phyloP scores from a whole-genome alignment of 1,140 invertebrate genomes.

The Penaeus vannamei region DNA sequence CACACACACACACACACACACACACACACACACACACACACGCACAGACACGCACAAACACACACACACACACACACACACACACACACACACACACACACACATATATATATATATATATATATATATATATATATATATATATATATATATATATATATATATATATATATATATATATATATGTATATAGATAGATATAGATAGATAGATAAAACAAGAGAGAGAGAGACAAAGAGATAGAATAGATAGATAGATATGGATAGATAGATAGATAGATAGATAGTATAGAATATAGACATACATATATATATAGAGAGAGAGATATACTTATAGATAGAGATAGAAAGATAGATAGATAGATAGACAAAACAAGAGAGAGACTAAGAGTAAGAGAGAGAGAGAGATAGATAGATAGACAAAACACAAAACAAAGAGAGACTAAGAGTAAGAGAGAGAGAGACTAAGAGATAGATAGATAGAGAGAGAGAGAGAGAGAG shows the following conservation, averaged over 20 bases:
- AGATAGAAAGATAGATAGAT: not conserved
- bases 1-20: not conserved
- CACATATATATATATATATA: not conserved
- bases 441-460: not conserved
- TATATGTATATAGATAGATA: not conserved
- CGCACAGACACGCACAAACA: not conserved
- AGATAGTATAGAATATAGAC: too few relatives aligned
- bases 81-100: not conserved
- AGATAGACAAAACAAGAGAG: not conserved
- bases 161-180: not conserved
- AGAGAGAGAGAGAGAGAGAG: not conserved
- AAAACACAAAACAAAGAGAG: not conserved
- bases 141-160: not conserved
- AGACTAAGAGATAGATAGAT: not conserved
- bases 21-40: not conserved
- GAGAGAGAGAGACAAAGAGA: not conserved
- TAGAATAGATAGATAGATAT: not conserved
- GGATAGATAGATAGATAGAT: too few relatives aligned
- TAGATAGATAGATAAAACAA: not conserved
- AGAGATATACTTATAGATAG: too few relatives aligned
- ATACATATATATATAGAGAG: too few relatives aligned
- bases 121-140: not conserved
- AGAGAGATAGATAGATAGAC: not conserved
- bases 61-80: not conserved
- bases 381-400: not conserved